phyloP scores from a whole-genome alignment of 2,888 invertebrate species.

The Dyspetes luteomarginatus region DNA sequence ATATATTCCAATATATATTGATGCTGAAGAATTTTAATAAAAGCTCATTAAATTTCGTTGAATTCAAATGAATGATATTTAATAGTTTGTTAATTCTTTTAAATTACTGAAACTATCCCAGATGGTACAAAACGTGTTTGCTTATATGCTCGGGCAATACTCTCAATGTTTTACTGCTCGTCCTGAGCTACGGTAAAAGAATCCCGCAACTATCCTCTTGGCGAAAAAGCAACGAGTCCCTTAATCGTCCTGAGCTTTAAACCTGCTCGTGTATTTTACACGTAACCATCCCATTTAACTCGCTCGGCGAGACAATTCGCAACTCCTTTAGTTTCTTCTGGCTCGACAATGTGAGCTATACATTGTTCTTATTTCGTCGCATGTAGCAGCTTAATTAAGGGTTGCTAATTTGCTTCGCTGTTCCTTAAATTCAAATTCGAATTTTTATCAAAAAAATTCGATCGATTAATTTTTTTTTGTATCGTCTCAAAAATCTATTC shows the following conservation, averaged over 20 bases:
- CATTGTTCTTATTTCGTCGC: neutral
- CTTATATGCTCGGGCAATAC: constrained; percentile 11
- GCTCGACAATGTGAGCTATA: neutral
- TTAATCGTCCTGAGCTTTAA: constrained; percentile 33
- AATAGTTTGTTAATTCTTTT: neutral
- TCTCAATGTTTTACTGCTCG: constrained; percentile 7
- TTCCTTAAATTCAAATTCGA: neutral
- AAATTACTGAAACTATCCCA: neutral
- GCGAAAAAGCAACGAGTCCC: constrained; percentile 38
- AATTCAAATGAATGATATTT: too few species aligned
- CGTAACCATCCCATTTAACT: constrained; percentile 33
- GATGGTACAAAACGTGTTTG: constrained; percentile 11
- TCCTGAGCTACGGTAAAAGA: constrained; percentile 16
- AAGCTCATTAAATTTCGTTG: too few species aligned
- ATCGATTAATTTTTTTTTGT: neutral
- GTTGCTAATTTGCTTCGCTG: neutral
- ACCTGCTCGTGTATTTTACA: neutral
- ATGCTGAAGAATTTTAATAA: too few species aligned
- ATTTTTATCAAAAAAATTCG: neutral
- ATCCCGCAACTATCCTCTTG: constrained; percentile 20
- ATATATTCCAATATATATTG: too few species aligned
- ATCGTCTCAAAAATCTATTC: neutral
- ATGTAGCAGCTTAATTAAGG: constrained; percentile 1
- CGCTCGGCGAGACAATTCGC: constrained; percentile 28
- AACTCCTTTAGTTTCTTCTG: constrained; percentile 38